Conservation (phyloP, 2,113 vertebrate species). For the Takifugu flavidus region DNA sequence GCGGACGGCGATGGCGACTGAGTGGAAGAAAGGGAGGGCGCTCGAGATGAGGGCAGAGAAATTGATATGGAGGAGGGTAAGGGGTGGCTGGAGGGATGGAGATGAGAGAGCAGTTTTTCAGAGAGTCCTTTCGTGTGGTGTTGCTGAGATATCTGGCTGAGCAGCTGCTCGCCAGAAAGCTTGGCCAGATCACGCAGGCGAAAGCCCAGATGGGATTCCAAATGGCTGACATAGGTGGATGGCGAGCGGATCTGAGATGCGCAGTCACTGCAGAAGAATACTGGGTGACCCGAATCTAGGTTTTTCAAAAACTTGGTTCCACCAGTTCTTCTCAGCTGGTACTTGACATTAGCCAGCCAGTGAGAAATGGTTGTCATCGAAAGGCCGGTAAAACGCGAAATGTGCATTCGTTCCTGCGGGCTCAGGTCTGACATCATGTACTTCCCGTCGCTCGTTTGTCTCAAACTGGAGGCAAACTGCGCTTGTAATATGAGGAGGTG, state of each 20-base stretch:
- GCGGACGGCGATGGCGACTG: constrained; percentile 79
- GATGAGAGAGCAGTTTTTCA: constrained; percentile 88
- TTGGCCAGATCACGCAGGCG: constrained; percentile 94
- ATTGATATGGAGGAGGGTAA: constrained; percentile 61
- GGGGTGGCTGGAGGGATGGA: constrained; percentile 67
- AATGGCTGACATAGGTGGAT: constrained; percentile 95
- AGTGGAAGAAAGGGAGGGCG: constrained; percentile 49
- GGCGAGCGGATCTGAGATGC: constrained; percentile 98
- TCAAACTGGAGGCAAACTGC: constrained; percentile 96
- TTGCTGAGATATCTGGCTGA: constrained; percentile 83
- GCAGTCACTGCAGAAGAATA: constrained; percentile 99
- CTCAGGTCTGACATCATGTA: constrained; percentile 98
- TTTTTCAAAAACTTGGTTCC: constrained; percentile 99
- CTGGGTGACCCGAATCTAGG: constrained; percentile 96
- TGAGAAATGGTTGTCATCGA: constrained; percentile 99
- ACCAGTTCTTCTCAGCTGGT: constrained; percentile 97
- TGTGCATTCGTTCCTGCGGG: constrained; percentile 98
- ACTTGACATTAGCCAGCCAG: constrained; percentile 99
- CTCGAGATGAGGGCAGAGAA: constrained; percentile 52
- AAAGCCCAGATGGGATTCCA: constrained; percentile 98
- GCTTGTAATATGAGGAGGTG: constrained; percentile 97
- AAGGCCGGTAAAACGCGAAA: constrained; percentile 96
- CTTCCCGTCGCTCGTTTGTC: constrained; percentile 93
- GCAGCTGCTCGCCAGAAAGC: constrained; percentile 92
- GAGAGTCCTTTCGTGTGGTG: constrained; percentile 89